These are phyloP conservation scores for Corythornis cristatus DNA, from an alignment of 2,113 vertebrate genomes.

Conservation along the genomic window DNA sequence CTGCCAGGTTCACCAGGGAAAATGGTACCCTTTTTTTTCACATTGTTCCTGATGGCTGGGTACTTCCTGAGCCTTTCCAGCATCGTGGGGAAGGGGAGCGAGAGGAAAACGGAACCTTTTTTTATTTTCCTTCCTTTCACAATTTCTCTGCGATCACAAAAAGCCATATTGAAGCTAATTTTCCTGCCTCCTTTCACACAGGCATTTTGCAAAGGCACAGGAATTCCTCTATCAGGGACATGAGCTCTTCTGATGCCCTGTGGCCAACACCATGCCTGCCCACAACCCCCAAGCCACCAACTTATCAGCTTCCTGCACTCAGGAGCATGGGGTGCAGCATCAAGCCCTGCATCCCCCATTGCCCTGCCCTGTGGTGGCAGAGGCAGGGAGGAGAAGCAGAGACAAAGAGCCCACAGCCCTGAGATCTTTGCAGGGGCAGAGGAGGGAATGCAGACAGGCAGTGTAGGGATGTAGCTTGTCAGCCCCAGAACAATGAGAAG, in stretches of 20 bases:
- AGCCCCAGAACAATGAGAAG: not conserved
- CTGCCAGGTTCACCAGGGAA: conserved; percentile 75
- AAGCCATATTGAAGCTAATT: conserved; percentile 78
- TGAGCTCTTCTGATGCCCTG: conserved; percentile 58
- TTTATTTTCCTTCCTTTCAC: conserved; percentile 72
- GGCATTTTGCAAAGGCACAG: conserved; percentile 36
- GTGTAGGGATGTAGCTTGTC: fast-evolving
- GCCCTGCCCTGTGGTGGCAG: not conserved
- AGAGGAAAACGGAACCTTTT: conserved; percentile 74
- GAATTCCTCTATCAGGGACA: conserved; percentile 34
- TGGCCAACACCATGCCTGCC: not conserved
- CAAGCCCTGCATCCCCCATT: not conserved
- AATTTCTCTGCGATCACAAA: conserved; percentile 75
- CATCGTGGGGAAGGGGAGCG: conserved; percentile 70
- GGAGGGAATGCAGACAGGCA: not conserved
- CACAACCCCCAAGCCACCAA: fast-evolving
- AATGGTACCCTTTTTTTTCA: conserved; percentile 55
- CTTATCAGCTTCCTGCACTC: conserved; percentile 71
- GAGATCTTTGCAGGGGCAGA: not conserved
- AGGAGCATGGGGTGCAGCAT: not conserved
- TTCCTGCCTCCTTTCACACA: conserved; percentile 73
- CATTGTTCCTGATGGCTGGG: conserved; percentile 79
- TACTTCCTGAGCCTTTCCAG: conserved; percentile 81
- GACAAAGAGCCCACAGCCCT: fast-evolving
- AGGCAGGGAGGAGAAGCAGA: not conserved